A percentile compares a stretch with the other conserved stretches of the same genome.
phyloP scores from a whole-genome alignment of 2,113 vertebrate species.

The Neolamprologus devosi region DNA sequence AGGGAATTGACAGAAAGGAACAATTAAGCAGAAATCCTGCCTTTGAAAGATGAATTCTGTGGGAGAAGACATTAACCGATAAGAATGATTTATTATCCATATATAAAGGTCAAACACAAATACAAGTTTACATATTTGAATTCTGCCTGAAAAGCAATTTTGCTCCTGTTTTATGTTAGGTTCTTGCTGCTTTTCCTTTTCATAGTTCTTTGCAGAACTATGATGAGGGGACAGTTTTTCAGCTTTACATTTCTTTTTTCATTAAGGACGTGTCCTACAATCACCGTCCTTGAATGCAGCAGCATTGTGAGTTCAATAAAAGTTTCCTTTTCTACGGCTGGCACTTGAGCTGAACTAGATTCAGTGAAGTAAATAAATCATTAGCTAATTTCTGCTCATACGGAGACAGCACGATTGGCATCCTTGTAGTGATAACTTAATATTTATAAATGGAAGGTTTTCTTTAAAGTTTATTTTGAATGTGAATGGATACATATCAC shows the following conservation, averaged over 20 bases:
- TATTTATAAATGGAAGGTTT: not conserved
- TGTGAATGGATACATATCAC: not conserved
- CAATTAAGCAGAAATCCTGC: not conserved
- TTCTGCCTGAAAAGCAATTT: not conserved
- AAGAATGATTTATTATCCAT: conserved; percentile 18
- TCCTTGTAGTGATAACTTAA: not conserved
- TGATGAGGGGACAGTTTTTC: not conserved
- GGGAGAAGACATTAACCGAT: not conserved
- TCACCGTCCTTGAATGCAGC: not conserved
- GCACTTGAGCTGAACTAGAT: not conserved
- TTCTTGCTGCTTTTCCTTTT: not conserved
- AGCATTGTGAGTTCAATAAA: not conserved
- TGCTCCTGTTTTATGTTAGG: not conserved
- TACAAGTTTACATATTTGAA: not conserved
- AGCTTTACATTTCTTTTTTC: not conserved
- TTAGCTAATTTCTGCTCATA: not conserved
- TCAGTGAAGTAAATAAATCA: not conserved
- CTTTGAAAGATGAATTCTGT: conserved; percentile 11
- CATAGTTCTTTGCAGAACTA: not conserved
- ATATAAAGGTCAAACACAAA: conserved; percentile 27
- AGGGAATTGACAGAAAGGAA: not conserved
- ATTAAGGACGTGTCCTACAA: not conserved
- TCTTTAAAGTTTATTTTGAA: not conserved
- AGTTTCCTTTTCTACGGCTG: not conserved
- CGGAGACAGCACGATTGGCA: not conserved